phyloP scores from a whole-genome alignment of 1,140 invertebrate genomes.

The Cherax destructor region DNA sequence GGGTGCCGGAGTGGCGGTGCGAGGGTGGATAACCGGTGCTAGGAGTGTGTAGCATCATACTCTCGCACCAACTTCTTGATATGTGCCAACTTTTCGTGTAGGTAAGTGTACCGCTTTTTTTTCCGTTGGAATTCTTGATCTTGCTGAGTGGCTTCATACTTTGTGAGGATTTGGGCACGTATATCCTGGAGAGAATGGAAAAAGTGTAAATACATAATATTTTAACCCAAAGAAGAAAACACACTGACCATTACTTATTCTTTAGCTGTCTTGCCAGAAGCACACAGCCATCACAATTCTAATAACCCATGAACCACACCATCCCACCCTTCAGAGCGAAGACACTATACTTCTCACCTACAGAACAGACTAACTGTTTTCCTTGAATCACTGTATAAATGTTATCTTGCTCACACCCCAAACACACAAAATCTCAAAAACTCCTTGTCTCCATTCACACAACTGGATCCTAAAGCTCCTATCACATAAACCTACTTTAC shows the following conservation, averaged over 20 bases:
- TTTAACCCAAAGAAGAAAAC: too few relatives aligned
- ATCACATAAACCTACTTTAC: too few relatives aligned
- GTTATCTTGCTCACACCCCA: too few relatives aligned
- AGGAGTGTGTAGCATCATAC: conserved; percentile 50
- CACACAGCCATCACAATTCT: too few relatives aligned
- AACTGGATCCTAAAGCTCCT: too few relatives aligned
- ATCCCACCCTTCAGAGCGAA: neutral
- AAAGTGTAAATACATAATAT: neutral
- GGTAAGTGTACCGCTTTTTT: conserved; percentile 44
- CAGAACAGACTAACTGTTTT: too few relatives aligned
- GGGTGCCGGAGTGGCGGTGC: conserved; percentile 29
- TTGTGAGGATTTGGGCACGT: conserved; percentile 43
- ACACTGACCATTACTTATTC: too few relatives aligned
- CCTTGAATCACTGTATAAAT: too few relatives aligned
- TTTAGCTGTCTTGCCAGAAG: too few relatives aligned
- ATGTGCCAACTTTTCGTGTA: conserved; percentile 53
- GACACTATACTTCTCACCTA: too few relatives aligned
- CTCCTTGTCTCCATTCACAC: too few relatives aligned
- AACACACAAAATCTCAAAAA: too few relatives aligned
- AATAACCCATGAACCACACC: neutral
- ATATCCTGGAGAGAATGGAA: conserved; percentile 29
- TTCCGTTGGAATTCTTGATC: conserved; percentile 39
- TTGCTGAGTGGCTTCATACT: conserved; percentile 44
- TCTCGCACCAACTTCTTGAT: conserved; percentile 57
- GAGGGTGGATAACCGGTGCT: conserved; percentile 53